A percentile compares a stretch with the other conserved stretches of the same genome.
Evolutionary conservation across 2,888 invertebrate genomes (phyloP).

Genomic region (Calameuta idolon): DNA sequence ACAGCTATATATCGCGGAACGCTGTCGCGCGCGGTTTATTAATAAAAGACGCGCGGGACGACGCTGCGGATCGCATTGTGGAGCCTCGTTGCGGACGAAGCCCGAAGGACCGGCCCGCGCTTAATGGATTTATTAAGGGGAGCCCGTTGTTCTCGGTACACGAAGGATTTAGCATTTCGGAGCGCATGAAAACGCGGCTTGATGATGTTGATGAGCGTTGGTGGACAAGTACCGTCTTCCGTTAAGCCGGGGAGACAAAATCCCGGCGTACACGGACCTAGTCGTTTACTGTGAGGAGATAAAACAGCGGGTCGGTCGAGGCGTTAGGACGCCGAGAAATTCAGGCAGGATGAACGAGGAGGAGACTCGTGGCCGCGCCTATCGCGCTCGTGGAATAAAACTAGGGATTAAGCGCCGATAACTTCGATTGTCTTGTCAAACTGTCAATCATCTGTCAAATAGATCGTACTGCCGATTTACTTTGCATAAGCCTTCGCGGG

Average conservation of each 20-base stretch:
- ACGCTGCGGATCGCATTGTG: not conserved
- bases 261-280: not conserved
- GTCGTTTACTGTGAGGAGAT: slow-evolving; percentile 13
- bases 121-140: not conserved
- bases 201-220: slow-evolving; percentile 44
- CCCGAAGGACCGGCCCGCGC: not conserved
- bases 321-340: slow-evolving; percentile 12
- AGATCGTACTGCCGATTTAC: not conserved
- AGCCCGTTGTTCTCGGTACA: not conserved
- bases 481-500: not conserved
- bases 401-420: slow-evolving; percentile 31
- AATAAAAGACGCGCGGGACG: not conserved
- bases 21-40: not conserved
- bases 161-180: not conserved
- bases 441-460: slow-evolving; percentile 31
- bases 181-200: slow-evolving; percentile 14
- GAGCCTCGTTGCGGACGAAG: not conserved
- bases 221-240: slow-evolving; percentile 34
- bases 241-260: slow-evolving; percentile 1
- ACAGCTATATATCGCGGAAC: not conserved
- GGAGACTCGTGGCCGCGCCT: slow-evolving; percentile 1
- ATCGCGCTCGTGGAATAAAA: slow-evolving; percentile 13
- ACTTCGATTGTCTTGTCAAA: slow-evolving; percentile 37
- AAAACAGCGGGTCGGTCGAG: slow-evolving; percentile 9
- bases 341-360: slow-evolving; percentile 22